phyloP scores from a whole-genome alignment of 2,797 vertebrate genomes.

The Triplophysa yarkandensis region DNA sequence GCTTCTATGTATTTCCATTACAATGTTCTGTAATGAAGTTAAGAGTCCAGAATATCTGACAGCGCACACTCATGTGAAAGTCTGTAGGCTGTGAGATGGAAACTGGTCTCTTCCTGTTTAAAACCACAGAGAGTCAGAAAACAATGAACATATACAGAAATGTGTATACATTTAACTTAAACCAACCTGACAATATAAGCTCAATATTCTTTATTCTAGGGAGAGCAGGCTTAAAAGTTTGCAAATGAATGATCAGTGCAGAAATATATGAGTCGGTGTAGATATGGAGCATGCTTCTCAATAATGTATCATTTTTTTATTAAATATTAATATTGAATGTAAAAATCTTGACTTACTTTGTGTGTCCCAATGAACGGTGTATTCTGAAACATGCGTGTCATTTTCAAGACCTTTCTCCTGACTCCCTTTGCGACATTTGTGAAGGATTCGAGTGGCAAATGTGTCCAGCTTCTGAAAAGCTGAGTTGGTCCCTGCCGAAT shows the following conservation, averaged over 20 bases:
- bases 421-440: slow-evolving; percentile 80
- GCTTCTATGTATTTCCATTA: neutral
- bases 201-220: neutral
- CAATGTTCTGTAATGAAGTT: neutral
- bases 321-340: no score
- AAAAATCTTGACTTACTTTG: slow-evolving; percentile 84
- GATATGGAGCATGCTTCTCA: neutral
- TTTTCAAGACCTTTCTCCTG: slow-evolving; percentile 81
- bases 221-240: neutral
- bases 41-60: neutral
- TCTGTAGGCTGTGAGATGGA: slow-evolving; percentile 58
- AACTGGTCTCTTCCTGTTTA: slow-evolving; percentile 51
- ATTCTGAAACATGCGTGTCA: slow-evolving; percentile 83
- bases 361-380: slow-evolving; percentile 84
- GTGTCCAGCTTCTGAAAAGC: slow-evolving; percentile 84
- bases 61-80: neutral
- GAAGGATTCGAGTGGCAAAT: slow-evolving; percentile 87
- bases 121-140: slow-evolving; percentile 48
- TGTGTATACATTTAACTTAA: slow-evolving; percentile 69
- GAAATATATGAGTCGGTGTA: neutral
- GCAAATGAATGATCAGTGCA: neutral
- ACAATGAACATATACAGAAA: slow-evolving; percentile 12
- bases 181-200: neutral
- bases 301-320: no score
- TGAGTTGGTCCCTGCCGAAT: slow-evolving; percentile 66